Conservation (phyloP, 2,888 invertebrate species). For the Drosophila acutilabella region DNA sequence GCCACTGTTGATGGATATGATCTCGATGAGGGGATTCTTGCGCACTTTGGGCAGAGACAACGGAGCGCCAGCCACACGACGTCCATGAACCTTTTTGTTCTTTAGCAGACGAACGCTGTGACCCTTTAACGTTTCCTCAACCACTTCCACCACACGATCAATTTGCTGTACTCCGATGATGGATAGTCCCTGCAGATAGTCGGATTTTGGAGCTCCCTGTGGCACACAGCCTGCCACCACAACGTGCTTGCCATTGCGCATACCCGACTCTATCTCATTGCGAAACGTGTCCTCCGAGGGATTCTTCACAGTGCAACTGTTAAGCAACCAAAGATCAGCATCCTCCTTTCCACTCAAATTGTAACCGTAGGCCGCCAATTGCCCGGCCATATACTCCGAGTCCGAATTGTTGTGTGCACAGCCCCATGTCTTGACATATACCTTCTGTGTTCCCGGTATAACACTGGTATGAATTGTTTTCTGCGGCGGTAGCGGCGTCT, state of each 20-base stretch:
- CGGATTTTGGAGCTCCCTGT: constrained; percentile 93
- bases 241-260: constrained; percentile 91
- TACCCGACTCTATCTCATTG: constrained; percentile 93
- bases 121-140: constrained; percentile 98
- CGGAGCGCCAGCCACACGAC: constrained; percentile 94
- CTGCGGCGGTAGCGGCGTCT: constrained; percentile 1
- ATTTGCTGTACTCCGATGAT: constrained; percentile 99
- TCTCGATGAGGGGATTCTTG: constrained; percentile 98
- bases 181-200: constrained; percentile 89
- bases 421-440: constrained; percentile 98
- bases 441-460: constrained; percentile 90
- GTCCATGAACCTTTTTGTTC: constrained; percentile 92
- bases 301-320: constrained; percentile 99
- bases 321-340: constrained; percentile 97
- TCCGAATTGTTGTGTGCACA: constrained; percentile 99
- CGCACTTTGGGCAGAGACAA: constrained; percentile 96
- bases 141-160: constrained; percentile 98
- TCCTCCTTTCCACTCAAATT: constrained; percentile 91
- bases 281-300: constrained; percentile 97
- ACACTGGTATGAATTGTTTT: constrained; percentile 87
- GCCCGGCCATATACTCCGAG: constrained; percentile 99
- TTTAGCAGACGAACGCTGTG: constrained; percentile 91
- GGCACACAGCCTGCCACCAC: constrained; percentile 99
- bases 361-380: constrained; percentile 95
- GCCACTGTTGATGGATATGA: constrained; percentile 97